These are phyloP conservation scores for Crotalus helleri DNA, from an alignment of 2,113 vertebrate genomes.

Conservation along the genomic window DNA sequence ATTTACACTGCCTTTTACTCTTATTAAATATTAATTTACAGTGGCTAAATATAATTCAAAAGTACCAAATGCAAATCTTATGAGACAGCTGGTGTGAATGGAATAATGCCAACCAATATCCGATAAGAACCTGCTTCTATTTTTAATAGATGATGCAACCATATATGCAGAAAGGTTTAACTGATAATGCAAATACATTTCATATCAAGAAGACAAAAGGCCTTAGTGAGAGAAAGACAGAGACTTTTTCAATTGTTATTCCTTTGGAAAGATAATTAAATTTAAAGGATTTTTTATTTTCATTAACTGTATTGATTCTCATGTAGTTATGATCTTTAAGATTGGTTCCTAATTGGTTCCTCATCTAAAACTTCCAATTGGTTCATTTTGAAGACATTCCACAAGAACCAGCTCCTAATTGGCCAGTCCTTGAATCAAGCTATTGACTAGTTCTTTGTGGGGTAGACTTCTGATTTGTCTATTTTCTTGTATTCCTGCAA, in stretches of 20 bases:
- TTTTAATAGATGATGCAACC: constrained; percentile 3
- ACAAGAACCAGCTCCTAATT: background rate
- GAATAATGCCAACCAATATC: background rate
- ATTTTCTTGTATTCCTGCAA: background rate
- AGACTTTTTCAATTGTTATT: background rate
- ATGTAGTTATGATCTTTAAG: background rate
- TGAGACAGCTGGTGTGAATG: constrained; percentile 11
- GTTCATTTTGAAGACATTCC: background rate
- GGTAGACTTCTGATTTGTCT: background rate
- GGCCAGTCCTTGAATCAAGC: background rate
- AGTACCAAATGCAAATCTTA: background rate
- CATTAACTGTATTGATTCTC: background rate
- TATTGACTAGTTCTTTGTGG: background rate
- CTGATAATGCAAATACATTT: background rate
- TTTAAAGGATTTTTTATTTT: background rate
- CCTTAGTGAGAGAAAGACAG: background rate
- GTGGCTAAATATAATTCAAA: constrained; percentile 11
- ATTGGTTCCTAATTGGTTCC: background rate
- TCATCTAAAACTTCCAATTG: background rate
- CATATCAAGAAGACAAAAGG: background rate
- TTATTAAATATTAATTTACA: constrained; percentile 22
- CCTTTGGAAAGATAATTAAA: background rate
- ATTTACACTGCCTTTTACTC: background rate
- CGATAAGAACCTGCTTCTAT: constrained; percentile 1
- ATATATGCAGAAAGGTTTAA: background rate